Percentiles rank a stretch among this genome's conserved stretches.
Conservation (phyloP, 92 coral and sea anemone species). For the Umimayanthus chanpuru region DNA sequence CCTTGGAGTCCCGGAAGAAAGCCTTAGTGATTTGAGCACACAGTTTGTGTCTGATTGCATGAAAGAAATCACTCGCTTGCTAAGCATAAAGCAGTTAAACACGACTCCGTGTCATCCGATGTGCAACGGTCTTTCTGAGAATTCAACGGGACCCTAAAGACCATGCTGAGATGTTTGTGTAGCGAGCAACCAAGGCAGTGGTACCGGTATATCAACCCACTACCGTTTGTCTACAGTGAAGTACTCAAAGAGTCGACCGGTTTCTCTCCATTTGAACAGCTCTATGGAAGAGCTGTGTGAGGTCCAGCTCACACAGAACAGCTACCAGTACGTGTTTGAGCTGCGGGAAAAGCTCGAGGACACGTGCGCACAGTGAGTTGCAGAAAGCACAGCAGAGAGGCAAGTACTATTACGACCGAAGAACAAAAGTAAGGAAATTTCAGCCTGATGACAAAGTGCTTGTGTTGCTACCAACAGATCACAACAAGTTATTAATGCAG, state of each 20-base stretch:
- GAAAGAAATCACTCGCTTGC: constrained; percentile 47
- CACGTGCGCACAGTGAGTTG: no score
- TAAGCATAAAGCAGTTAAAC: constrained; percentile 47
- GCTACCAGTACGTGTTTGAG: not conserved
- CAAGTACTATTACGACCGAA: no score
- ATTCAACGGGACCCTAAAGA: constrained; percentile 58
- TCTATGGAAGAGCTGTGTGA: no score
- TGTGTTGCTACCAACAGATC: no score
- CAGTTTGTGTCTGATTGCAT: constrained; percentile 62
- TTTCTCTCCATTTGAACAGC: no score
- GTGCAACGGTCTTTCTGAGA: constrained; percentile 52
- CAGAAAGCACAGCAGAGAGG: no score
- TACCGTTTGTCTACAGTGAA: no score
- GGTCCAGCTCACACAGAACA: no score
- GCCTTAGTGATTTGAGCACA: constrained; percentile 58
- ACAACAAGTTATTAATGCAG: no score
- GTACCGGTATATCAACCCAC: no score
- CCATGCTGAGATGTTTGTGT: not conserved
- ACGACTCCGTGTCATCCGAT: constrained; percentile 60
- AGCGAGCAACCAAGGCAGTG: no score
- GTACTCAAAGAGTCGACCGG: no score
- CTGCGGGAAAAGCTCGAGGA: not conserved
- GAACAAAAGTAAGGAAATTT: not conserved
- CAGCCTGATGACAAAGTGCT: not conserved
- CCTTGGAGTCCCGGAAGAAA: constrained; percentile 49